Base-by-base conservation (phyloP, 2,113 vertebrate genomes). In the Epinephelus moara region DNA sequence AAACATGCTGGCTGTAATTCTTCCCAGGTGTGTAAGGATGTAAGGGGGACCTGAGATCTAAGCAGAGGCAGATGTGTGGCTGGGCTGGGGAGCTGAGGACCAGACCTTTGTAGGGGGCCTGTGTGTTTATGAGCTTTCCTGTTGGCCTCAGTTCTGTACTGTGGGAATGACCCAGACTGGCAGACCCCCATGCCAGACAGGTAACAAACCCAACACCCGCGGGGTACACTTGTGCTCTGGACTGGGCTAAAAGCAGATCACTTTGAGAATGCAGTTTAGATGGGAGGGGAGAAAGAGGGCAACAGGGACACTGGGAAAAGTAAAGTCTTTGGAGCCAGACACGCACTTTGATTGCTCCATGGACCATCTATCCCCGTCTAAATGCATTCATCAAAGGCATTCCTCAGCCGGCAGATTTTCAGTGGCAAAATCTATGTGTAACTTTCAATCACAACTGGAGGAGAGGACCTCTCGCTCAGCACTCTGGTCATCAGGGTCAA, bases 101-200 rank as follows among this genome's bases (percentile, higher is more conserved):
- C 89, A 93, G 93, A 93, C 86, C 90, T 85, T 91, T 88, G 89
- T 90, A 91, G 90, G 93, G 91, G 93, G 88, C 55, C 82, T 62
- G 49, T 66, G 88, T 78, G 85, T 94, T 95, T 95, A 95, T 95
- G 91, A 92, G 93, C 90, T 93, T 93, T 94, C 81, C 86, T 88
- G 78, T 82, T 85, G 80, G 85, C 77, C 82, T 85, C 82, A 81
- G 72, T 63, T 88, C 73, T 93, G 86, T 80, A 89, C 88, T 85
- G 85, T 93, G 89, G 86, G 87, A 93, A 92, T 80, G 83, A 84
- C 80, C 57, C 84, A 82, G 87, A 85, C 85, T 75, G 57, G 66
- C 59, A 78, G 89, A 75, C 79, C 74, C 75, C 74, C 76, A 63
- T 69, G 42, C 75, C 87, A 92, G 88, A 94, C 91, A 92, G 91